Evolutionary conservation across 1,140 invertebrate species (phyloP), one percentile per base, ranked within the genome.

Genomic region (Reticulitermes speratus): DNA sequence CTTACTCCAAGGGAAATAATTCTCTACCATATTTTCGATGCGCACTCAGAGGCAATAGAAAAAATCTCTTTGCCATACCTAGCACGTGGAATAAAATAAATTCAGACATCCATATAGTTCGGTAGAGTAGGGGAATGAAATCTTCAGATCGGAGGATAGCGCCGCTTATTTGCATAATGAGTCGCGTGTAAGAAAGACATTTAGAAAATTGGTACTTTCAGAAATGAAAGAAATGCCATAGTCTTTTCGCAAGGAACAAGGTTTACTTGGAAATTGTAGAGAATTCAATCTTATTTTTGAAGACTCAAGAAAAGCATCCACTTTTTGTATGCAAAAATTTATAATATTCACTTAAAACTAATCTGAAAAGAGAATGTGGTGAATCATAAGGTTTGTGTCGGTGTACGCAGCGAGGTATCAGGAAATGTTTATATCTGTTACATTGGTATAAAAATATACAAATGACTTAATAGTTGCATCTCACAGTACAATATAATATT

Each of bases 161-260:
- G n/a, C 65, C 25, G n/a, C n/a, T 30, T 75, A 75, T 75, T 75
- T 75, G 65, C 65, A 75, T 75, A 75, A 75, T 75, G 65, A 25
- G 3, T 30, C 2, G 65, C 65, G 65, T 75, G 65, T 75, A n/a
- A 30, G 65, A 14, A 30, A 75, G 65, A n/a, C 25, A 30, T 75
- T 75, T 75, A 25, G 65, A 75, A 30, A 75, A 75, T 75, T 75
- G 65, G n/a, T 75, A 75, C 65, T 75, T 75, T 30, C 25, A 14
- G n/a, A 25, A 75, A 16, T 75, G 25, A 0, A 75, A 30, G 65
- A 30, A n/a, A 38, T 38, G 25, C 65, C 9, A 11, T 75, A 12
- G 59, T 23, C 25, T 75, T 14, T 55, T 21, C 14, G 52, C 52
- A 21, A 55, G 19, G 19, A 19, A 55, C 52, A 21, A 55, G 19